Base-by-base conservation (phyloP, 2,113 vertebrate species). In the Cacatua alba region DNA sequence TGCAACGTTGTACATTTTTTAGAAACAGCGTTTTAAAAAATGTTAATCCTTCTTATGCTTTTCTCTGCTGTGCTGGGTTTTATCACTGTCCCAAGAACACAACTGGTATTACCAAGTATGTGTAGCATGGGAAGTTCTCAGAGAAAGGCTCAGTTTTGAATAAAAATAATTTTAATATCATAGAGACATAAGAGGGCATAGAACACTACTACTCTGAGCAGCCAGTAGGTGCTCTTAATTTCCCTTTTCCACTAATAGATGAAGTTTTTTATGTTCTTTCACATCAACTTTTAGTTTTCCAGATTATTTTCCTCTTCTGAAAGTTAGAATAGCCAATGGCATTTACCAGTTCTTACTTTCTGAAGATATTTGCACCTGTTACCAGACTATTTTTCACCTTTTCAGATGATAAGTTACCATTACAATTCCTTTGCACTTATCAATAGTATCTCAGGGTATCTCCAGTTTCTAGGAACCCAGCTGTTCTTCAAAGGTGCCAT, bases 241-340 rank as follows among this genome's bases (percentile, higher is more conserved):
- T 81, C 7, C 21, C 7, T 7, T 72, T 75, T 76, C 77, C 41
- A 33, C 4, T 1, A n/a, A 17, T 8, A 60, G 4, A 11, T 44
- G 13, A 6, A 26, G 2, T 0, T 9, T 48, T 59, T 70, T 18
- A 7, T 68, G 1, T 1, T 43, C 26, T 81, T 87, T 78, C n/a
- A 28, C 14, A 37, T 6, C 2, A 35, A 2, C 55, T 84, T 72
- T 86, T 63, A 28, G 28, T 83, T 83, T 77, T 87, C 16, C 19
- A 51, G 14, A 51, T 46, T 39, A 52, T 15, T 78, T 74, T 82
- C 31, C 16, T 26, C 3, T 39, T 35, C 29, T 62, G 82, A 35
- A 7, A n/a, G 6, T 53, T 77, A n/a, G 19, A 49, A 48, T 29
- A 62, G 3, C 17, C 23, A 70, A n/a, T 11, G 10, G 6, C 16